These are phyloP conservation scores for Botrylloides violaceus DNA, from an alignment of 23 tunicate genomes.

Conservation along the genomic window DNA sequence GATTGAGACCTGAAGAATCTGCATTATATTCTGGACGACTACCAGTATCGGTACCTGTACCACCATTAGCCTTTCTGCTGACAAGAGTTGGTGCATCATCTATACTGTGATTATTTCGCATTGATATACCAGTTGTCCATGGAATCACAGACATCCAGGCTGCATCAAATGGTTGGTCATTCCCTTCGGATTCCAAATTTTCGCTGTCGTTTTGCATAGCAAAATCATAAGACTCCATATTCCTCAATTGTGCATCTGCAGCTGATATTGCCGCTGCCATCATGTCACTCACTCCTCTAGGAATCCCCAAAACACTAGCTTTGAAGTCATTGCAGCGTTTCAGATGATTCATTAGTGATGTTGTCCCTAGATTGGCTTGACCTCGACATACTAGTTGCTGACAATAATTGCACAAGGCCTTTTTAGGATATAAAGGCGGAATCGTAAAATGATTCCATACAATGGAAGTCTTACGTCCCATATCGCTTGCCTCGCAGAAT, in stretches of 20 bases:
- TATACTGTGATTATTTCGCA: not conserved
- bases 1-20: not conserved
- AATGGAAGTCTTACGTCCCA: conserved; percentile 17
- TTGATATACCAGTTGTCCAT: not conserved
- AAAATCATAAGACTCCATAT: not conserved
- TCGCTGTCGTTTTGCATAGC: not conserved
- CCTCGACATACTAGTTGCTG: conserved; percentile 15
- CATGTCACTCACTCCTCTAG: conserved; percentile 13
- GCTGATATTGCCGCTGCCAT: not conserved
- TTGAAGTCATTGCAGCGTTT: conserved; percentile 17
- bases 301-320: conserved; percentile 1
- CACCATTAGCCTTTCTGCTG: not conserved
- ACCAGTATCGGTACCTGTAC: not conserved
- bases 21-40: too few species aligned
- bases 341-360: conserved; percentile 16
- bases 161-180: not conserved
- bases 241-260: not conserved
- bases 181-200: not conserved
- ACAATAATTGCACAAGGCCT: conserved; percentile 19
- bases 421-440: conserved; percentile 7
- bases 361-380: conserved; percentile 13
- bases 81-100: conserved; percentile 5
- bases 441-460: conserved; percentile 22
- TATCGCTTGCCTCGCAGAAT: too few species aligned
- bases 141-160: not conserved